A percentile compares a stretch with the other conserved stretches of the same genome.
phyloP scores from a whole-genome alignment of 1,140 invertebrate species.

The Archivesica marissinica region DNA sequence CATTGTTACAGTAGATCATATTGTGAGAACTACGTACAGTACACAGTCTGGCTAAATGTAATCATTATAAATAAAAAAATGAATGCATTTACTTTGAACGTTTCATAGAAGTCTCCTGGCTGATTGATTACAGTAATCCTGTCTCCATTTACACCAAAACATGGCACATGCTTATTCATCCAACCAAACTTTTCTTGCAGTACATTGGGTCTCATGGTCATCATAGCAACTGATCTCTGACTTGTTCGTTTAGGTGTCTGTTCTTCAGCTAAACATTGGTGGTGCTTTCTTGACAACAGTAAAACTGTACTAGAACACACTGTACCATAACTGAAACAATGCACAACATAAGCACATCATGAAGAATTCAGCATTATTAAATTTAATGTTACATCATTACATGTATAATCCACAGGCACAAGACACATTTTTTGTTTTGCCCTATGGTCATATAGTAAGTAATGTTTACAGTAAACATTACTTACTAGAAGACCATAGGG shows the following conservation, averaged over 20 bases:
- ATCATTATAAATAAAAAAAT: too few species aligned
- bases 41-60: too few species aligned
- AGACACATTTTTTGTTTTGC: too few species aligned
- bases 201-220: not conserved
- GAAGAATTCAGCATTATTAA: too few species aligned
- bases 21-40: too few species aligned
- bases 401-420: too few species aligned
- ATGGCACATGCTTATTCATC: constrained; percentile 79
- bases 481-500: too few species aligned
- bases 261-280: constrained; percentile 6
- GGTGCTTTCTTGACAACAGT: constrained; percentile 9
- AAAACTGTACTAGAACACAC: not conserved
- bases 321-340: not conserved
- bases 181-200: constrained; percentile 67
- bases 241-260: not conserved
- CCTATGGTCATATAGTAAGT: too few species aligned
- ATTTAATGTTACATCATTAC: too few species aligned
- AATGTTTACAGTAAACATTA: too few species aligned
- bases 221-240: not conserved
- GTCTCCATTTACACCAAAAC: constrained; percentile 81
- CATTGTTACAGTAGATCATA: too few species aligned
- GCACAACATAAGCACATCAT: too few species aligned
- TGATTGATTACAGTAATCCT: constrained; percentile 80
- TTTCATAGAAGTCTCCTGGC: constrained; percentile 82
- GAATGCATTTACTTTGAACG: constrained; percentile 75